These are phyloP conservation scores for Leptobrachium ailaonicum DNA, from an alignment of 2,113 vertebrate species.

Conservation along the genomic window DNA sequence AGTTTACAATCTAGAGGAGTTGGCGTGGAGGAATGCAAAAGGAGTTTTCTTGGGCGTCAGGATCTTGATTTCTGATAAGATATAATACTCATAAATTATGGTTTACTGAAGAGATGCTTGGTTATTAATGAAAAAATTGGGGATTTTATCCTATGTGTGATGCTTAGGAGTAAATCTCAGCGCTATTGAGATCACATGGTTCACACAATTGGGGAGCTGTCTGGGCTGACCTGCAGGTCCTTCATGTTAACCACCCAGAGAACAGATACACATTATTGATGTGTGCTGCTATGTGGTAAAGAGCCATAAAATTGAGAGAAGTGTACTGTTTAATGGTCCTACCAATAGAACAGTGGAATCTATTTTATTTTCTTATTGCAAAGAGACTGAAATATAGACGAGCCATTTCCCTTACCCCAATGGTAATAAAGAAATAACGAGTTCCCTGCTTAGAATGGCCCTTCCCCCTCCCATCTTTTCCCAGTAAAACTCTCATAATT, in stretches of 20 bases:
- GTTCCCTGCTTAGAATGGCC: slow-evolving; percentile 25
- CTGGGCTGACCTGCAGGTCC: no score
- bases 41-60: no score
- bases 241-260: background rate
- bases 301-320: background rate
- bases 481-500: slow-evolving; percentile 65
- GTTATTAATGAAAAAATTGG: no score
- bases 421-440: slow-evolving; percentile 55
- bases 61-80: no score
- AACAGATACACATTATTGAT: background rate
- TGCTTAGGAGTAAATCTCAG: no score
- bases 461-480: slow-evolving; percentile 23
- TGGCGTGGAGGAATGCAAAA: no score
- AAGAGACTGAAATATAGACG: slow-evolving; percentile 30
- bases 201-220: no score
- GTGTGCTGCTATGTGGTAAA: background rate
- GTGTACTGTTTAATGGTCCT: background rate
- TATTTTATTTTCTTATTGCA: slow-evolving; percentile 26
- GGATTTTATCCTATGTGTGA: no score
- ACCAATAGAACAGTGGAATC: slow-evolving; percentile 20
- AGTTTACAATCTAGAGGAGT: no score
- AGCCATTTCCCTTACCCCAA: slow-evolving; percentile 47
- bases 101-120: no score
- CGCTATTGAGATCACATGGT: no score
- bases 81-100: no score